Evolutionary conservation across 1,140 invertebrate species (phyloP).

Genomic region (Camponotus floridanus): DNA sequence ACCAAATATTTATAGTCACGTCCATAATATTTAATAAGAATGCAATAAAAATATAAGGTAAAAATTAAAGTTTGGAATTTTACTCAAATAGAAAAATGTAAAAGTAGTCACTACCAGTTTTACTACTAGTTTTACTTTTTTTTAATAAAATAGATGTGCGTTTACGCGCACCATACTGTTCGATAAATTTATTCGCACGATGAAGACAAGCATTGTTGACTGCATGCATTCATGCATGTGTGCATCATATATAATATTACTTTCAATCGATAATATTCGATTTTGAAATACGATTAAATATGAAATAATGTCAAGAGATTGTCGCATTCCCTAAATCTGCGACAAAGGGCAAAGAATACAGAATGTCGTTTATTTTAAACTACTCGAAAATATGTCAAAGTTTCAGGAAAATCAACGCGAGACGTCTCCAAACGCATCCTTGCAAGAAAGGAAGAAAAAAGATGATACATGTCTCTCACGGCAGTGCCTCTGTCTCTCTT

Average conservation of each 20-base stretch:
- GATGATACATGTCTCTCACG: conserved; percentile 64
- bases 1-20: not conserved
- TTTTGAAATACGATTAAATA: not conserved
- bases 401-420: conserved; percentile 23
- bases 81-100: not conserved
- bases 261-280: conserved; percentile 6
- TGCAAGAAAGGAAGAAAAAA: conserved; percentile 54
- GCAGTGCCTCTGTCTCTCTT: conserved; percentile 70
- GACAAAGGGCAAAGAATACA: not conserved
- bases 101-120: not conserved
- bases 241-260: conserved; percentile 36
- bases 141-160: not conserved
- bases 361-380: not conserved
- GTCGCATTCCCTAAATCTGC: conserved; percentile 35
- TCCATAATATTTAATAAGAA: not conserved
- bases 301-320: not conserved
- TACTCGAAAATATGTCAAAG: conserved; percentile 9
- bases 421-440: conserved; percentile 35
- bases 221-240: conserved; percentile 59
- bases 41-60: not conserved
- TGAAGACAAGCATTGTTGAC: conserved; percentile 58
- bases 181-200: conserved; percentile 33
- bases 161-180: not conserved
- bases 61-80: conserved; percentile 1
- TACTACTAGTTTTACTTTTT: not conserved